Evolutionary conservation across 2,113 vertebrate species (phyloP).

Genomic region (Aspidoscelis tigris): DNA sequence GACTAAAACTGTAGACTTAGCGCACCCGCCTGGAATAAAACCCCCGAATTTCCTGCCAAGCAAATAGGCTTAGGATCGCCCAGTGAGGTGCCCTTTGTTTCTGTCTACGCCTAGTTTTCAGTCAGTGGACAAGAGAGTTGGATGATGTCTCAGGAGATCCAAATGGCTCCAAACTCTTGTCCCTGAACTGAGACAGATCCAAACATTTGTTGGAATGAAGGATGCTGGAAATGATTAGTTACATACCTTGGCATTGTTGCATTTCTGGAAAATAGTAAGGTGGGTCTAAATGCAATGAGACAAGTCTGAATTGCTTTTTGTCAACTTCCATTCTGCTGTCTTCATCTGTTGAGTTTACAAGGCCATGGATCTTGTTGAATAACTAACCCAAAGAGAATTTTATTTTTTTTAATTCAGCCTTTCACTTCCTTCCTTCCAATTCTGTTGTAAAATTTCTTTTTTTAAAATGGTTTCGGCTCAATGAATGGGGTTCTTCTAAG

Average conservation of each 20-base stretch:
- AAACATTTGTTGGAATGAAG: background rate
- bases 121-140: background rate
- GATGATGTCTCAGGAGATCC: too few relatives aligned
- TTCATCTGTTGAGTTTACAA: background rate
- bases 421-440: background rate
- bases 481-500: rapidly evolving
- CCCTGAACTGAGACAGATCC: background rate
- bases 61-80: background rate
- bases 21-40: background rate
- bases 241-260: background rate
- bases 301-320: background rate
- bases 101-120: background rate
- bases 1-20: background rate
- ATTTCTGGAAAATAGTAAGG: background rate
- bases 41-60: background rate
- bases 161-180: background rate
- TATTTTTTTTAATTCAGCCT: background rate
- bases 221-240: background rate
- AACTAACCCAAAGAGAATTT: background rate
- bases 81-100: background rate
- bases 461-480: rapidly evolving
- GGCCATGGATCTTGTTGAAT: background rate
- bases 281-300: background rate
- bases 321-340: background rate
- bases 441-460: too few relatives aligned